Evolutionary conservation across 2,797 vertebrate species (phyloP).

Genomic region (Avahi laniger): DNA sequence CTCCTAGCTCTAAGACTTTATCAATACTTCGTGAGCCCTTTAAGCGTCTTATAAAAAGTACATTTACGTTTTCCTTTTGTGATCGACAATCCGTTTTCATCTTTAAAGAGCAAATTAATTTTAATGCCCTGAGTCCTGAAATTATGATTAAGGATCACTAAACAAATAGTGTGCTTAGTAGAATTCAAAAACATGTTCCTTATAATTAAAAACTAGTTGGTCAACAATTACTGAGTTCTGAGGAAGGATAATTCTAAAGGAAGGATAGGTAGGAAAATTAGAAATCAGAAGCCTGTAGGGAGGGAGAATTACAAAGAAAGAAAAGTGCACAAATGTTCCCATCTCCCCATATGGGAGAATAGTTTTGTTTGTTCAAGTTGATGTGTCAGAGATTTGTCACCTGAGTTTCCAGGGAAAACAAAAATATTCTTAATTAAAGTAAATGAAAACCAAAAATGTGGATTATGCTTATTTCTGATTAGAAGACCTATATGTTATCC

Average conservation of each 20-base stretch:
- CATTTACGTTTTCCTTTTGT: neutral
- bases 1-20: neutral
- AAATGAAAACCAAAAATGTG: neutral
- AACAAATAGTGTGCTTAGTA: neutral
- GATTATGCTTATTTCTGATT: neutral
- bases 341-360: neutral
- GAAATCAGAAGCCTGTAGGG: neutral
- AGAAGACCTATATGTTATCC: neutral
- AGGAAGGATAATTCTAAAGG: neutral
- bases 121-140: neutral
- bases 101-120: slow-evolving; percentile 36
- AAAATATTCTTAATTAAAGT: neutral
- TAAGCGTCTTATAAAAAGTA: neutral
- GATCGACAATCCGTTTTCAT: neutral
- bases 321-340: neutral
- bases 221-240: neutral
- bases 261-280: neutral
- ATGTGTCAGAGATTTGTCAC: neutral
- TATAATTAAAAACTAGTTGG: neutral
- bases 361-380: neutral
- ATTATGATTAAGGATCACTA: neutral
- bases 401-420: neutral
- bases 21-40: neutral
- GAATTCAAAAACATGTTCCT: neutral
- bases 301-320: neutral